Evolutionary conservation across 2,888 invertebrate species (phyloP), one percentile per base, ranked within the genome.

Genomic region (Epistrophella euchroma): DNA sequence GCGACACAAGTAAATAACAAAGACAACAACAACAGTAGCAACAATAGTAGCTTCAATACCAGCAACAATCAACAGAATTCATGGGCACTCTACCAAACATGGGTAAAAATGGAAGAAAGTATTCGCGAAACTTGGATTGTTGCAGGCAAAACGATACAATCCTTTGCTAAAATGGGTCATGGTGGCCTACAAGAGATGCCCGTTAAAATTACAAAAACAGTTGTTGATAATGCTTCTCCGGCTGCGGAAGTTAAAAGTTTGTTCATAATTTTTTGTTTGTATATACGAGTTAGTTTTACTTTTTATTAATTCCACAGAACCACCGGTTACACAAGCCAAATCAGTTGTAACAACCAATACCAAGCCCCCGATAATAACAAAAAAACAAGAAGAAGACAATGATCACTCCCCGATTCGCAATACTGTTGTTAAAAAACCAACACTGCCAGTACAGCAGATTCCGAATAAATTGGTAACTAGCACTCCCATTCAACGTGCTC

Each of bases 61-160:
- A 62, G 52, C 58, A 56, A 10, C 6, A 80, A 58, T 66, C 28
- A 37, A 88, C 93, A 94, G 28, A 94, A 94, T 89, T 96, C 96
- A 7, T 97, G 97, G 97, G 94, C 95, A 87, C 93, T 97, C 11
- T 97, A 97, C 91, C 96, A 97, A 90, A 95, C 95, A 88, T 97
- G 97, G 97, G 96, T 96, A 88, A 95, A 96, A 90, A 95, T 97
- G 94, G 95, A 96, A 0, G 95, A 95, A 79, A 94, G 94, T 17
- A 94, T 96, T 71, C 94, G 96, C 73, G 95, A 96, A 60, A 94
- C 96, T 0, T 97, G 97, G 97, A 95, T 97, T 78, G 94, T 95
- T 0, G 97, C 97, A 2, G 97, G 97, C 0, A 94, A 95, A 89
- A 95, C 95, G 88, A 95, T 97, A 88, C 96, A 96, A 91, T 94